phyloP scores from a whole-genome alignment of 1,140 invertebrate genomes.

The Heliconius eleuchia region DNA sequence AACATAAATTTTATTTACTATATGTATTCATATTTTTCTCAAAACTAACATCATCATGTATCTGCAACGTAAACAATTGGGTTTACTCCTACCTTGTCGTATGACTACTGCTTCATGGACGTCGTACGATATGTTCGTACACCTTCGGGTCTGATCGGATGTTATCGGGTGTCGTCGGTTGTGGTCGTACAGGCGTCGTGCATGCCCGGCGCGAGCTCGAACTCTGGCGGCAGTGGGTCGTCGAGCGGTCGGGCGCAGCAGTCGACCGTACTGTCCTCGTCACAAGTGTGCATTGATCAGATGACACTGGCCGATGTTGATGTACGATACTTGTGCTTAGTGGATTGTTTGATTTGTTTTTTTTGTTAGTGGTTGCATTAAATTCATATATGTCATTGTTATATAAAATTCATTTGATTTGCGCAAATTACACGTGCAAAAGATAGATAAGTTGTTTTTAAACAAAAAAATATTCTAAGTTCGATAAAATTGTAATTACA shows the following conservation, averaged over 20 bases:
- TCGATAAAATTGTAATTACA: no score
- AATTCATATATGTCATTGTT: no score
- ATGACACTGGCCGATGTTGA: slow-evolving; percentile 85
- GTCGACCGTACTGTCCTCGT: slow-evolving; percentile 67
- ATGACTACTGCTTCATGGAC: not conserved
- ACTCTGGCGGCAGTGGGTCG: slow-evolving; percentile 54
- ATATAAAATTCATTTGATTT: no score
- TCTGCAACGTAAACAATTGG: no score
- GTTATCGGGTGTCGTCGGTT: not conserved
- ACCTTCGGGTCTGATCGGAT: not conserved
- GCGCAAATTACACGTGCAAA: no score
- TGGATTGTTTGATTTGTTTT: not conserved
- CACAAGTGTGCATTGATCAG: slow-evolving; percentile 87
- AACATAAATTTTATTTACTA: not conserved
- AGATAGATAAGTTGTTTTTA: no score
- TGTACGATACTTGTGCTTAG: slow-evolving; percentile 79
- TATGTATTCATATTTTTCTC: not conserved
- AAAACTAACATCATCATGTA: no score
- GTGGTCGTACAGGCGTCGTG: slow-evolving; percentile 51
- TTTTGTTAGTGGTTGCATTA: no score
- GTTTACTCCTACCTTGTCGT: not conserved
- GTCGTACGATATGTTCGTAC: not conserved
- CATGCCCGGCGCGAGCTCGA: slow-evolving; percentile 85
- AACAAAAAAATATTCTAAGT: no score
- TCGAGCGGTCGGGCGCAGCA: slow-evolving; percentile 58